phyloP scores from a whole-genome alignment of 2,113 vertebrate species.

The Tachycineta bicolor region DNA sequence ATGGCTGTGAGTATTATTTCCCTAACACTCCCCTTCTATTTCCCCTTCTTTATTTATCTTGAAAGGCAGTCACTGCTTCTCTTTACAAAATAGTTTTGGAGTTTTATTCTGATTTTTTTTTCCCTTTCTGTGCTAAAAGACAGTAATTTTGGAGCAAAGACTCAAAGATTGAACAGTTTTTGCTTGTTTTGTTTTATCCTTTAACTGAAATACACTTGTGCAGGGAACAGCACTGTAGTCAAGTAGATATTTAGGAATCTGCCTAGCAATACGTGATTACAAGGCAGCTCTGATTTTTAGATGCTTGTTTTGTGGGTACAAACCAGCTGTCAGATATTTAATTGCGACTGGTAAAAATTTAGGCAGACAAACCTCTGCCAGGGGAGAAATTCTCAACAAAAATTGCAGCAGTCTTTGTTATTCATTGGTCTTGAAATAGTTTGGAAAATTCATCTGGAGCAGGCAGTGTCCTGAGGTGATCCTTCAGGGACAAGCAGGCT shows the following conservation, averaged over 20 bases:
- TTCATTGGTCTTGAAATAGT: not conserved
- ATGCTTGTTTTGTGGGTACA: not conserved
- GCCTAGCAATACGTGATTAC: not conserved
- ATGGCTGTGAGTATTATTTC: not conserved
- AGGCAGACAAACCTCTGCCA: not conserved
- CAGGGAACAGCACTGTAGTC: not conserved
- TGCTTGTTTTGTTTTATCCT: not conserved
- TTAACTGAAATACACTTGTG: not conserved
- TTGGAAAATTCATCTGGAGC: not conserved
- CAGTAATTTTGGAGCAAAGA: not conserved
- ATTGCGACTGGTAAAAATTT: not conserved
- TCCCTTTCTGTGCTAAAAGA: not conserved
- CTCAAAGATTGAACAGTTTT: not conserved
- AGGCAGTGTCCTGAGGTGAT: not conserved
- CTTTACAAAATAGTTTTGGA: not conserved
- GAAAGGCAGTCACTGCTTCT: not conserved
- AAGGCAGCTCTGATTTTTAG: not conserved
- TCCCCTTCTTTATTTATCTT: not conserved
- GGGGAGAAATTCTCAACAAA: not conserved
- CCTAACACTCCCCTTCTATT: not conserved
- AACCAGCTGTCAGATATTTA: not conserved
- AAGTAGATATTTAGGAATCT: not conserved
- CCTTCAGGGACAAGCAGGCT: no score
- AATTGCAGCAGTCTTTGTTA: not conserved
- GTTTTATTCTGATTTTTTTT: not conserved